These are phyloP conservation scores for Cerastoderma edule DNA, from an alignment of 2,888 invertebrate genomes.

Conservation along the genomic window DNA sequence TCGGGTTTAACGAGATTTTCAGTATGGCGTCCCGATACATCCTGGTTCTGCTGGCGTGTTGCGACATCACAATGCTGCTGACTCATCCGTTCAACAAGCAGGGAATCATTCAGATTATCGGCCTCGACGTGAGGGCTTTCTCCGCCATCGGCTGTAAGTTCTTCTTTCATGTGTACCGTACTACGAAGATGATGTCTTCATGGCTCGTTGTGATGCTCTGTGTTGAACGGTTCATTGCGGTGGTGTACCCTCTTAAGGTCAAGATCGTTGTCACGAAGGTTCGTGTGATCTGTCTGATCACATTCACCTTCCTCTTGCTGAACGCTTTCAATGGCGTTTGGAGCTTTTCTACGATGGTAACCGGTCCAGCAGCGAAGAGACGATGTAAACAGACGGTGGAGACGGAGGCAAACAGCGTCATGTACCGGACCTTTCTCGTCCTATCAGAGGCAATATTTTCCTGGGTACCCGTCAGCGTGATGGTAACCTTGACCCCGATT, in stretches of 20 bases:
- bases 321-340: constrained; percentile 54
- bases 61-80: constrained; percentile 58
- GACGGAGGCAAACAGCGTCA: constrained; percentile 15
- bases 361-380: constrained; percentile 20
- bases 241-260: constrained; percentile 61
- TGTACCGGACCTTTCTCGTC: constrained; percentile 28
- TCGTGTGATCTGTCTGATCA: constrained; percentile 37
- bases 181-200: constrained; percentile 66
- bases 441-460: constrained; percentile 47
- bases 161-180: constrained; percentile 60
- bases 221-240: constrained; percentile 65
- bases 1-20: constrained; percentile 52
- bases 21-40: constrained; percentile 49
- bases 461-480: constrained; percentile 45
- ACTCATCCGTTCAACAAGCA: constrained; percentile 64
- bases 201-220: constrained; percentile 67
- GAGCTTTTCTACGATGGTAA: constrained; percentile 55
- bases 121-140: constrained; percentile 61
- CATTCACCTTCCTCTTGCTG: constrained; percentile 36
- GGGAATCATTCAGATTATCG: constrained; percentile 54
- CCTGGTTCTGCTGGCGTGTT: constrained; percentile 60
- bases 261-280: constrained; percentile 55
- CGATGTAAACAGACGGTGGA: constrained; percentile 47
- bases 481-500: constrained; percentile 49
- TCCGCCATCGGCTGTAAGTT: constrained; percentile 54